Percentiles rank a stretch among this genome's conserved stretches.
Conservation (phyloP, 2,797 vertebrate genomes). For the Mormyrus proboscirostris region DNA sequence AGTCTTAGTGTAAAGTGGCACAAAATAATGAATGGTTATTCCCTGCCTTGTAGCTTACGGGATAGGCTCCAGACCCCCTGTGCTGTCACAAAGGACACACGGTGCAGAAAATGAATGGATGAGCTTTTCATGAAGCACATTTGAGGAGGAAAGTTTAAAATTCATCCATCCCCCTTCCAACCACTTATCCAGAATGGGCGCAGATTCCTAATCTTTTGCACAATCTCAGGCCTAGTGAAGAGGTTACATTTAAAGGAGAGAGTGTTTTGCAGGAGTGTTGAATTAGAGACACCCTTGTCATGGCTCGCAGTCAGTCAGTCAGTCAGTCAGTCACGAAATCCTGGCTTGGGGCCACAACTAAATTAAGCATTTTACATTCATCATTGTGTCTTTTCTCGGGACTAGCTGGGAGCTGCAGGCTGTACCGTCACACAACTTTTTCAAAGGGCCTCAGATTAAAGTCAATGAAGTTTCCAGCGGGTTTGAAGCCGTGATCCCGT, state of each 20-base stretch:
- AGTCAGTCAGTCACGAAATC: slow-evolving; percentile 57
- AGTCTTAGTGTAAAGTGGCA: not conserved
- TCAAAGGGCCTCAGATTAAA: slow-evolving; percentile 74
- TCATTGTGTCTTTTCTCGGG: slow-evolving; percentile 68
- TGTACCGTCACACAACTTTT: slow-evolving; percentile 57
- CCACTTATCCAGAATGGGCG: not conserved
- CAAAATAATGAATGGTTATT: not conserved
- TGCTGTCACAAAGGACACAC: not conserved
- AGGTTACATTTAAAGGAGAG: not conserved
- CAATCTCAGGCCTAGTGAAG: not conserved
- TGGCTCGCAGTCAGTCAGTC: slow-evolving; percentile 23
- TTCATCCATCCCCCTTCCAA: not conserved
- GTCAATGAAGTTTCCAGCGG: slow-evolving; percentile 69
- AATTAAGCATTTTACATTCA: slow-evolving; percentile 73
- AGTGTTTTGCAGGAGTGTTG: not conserved
- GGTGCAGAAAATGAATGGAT: not conserved
- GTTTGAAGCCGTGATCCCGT: slow-evolving; percentile 68
- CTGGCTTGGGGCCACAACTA: slow-evolving; percentile 65
- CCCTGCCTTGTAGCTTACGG: not conserved
- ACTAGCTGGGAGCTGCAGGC: slow-evolving; percentile 57
- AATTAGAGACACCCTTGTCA: slow-evolving; percentile 23
- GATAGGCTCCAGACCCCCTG: not conserved
- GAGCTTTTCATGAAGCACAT: not conserved
- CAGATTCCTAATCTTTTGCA: not conserved
- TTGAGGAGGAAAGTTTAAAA: not conserved